These are phyloP conservation scores for Megalopta genalis DNA, from an alignment of 1,140 invertebrate genomes.

Conservation along the genomic window DNA sequence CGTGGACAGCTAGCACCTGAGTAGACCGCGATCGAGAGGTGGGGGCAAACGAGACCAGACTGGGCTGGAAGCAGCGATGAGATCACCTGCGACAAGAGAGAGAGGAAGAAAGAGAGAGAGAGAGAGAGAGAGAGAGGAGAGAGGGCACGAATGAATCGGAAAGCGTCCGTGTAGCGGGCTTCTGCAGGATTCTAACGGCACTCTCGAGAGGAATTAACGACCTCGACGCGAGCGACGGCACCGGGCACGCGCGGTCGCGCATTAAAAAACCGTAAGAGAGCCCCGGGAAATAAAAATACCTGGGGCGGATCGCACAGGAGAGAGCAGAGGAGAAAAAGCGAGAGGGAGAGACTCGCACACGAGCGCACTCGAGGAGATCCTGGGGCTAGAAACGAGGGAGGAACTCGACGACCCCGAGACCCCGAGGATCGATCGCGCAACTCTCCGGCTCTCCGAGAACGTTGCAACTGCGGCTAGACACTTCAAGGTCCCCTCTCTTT, in stretches of 20 bases:
- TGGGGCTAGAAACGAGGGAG: slow-evolving; percentile 5
- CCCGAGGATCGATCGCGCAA: slow-evolving; percentile 17
- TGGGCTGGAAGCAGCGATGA: slow-evolving; percentile 14
- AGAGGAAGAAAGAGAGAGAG: no score
- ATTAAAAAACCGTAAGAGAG: background rate
- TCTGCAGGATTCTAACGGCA: slow-evolving; percentile 40
- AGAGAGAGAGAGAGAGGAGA: no score
- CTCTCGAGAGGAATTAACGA: slow-evolving; percentile 51
- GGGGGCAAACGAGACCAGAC: no score
- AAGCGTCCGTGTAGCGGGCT: slow-evolving; percentile 2
- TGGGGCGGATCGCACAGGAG: background rate
- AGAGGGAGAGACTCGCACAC: background rate
- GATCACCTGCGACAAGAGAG: slow-evolving; percentile 25
- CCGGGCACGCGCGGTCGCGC: background rate
- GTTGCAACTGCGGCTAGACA: slow-evolving; percentile 2
- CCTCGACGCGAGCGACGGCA: background rate
- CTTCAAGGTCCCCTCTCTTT: background rate
- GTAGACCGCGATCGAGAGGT: no score
- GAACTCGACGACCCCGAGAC: background rate
- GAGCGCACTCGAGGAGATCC: slow-evolving; percentile 23
- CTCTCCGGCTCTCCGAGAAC: background rate
- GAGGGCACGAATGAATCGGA: slow-evolving; percentile 28
- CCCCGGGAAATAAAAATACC: slow-evolving; percentile 15
- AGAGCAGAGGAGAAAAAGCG: no score
- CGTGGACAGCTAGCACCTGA: no score